Evolutionary conservation across 2,888 invertebrate species (phyloP).

Genomic region (Camponotus fellah): DNA sequence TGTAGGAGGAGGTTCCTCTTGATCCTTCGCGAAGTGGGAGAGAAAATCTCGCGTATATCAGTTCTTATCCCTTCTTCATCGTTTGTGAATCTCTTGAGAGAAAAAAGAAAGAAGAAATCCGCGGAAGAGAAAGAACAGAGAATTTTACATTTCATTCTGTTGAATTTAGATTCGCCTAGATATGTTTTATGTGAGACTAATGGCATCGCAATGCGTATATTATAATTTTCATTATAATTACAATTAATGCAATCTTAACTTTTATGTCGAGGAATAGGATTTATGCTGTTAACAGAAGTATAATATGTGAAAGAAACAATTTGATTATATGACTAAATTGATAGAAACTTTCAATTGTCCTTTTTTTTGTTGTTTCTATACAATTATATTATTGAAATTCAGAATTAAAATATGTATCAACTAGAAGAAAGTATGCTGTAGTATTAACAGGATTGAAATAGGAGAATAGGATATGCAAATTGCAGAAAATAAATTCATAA

Average conservation of each 20-base stretch:
- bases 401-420: not conserved
- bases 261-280: not conserved
- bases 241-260: not conserved
- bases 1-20: conserved; percentile 63
- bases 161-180: not conserved
- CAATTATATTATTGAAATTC: not conserved
- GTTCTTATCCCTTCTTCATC: conserved; percentile 59
- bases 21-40: conserved; percentile 56
- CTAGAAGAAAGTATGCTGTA: not conserved
- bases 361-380: not conserved
- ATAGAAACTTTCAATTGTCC: not conserved
- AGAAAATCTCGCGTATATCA: conserved; percentile 16
- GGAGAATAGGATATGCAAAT: not conserved
- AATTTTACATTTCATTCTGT: not conserved
- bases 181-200: conserved; percentile 45
- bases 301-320: conserved; percentile 1
- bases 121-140: not conserved
- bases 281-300: not conserved
- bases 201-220: not conserved
- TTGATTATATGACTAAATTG: not conserved
- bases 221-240: conserved; percentile 7
- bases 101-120: conserved; percentile 37
- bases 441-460: not conserved
- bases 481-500: not conserved
- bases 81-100: conserved; percentile 46